Percentiles rank a stretch among this genome's conserved stretches.
Conservation (phyloP, 1,140 invertebrate species). For the Panagrolaimus sp. region DNA sequence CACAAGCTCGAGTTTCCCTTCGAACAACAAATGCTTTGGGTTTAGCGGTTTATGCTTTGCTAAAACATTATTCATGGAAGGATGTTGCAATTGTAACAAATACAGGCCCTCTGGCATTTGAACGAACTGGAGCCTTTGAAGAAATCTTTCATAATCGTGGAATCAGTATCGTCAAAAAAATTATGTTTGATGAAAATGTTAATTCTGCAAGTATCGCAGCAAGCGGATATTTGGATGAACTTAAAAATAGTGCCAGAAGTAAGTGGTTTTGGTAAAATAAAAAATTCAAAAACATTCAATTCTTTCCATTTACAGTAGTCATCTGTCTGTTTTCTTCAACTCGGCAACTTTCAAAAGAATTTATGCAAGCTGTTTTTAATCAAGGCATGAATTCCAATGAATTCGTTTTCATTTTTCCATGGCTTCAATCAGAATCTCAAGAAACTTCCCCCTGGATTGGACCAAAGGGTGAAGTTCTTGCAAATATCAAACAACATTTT, state of each 20-base stretch:
- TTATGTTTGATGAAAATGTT: conserved; percentile 50
- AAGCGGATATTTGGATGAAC: conserved; percentile 45
- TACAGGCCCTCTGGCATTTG: conserved; percentile 29
- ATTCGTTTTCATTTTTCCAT: conserved; percentile 51
- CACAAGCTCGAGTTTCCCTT: conserved; percentile 48
- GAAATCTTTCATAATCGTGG: not conserved
- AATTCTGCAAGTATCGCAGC: conserved; percentile 43
- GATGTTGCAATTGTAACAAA: conserved; percentile 31
- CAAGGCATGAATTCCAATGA: conserved; percentile 47
- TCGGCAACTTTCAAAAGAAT: conserved; percentile 50
- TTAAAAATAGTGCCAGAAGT: conserved; percentile 45
- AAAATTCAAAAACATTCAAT: too few species aligned
- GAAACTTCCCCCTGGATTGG: conserved; percentile 52
- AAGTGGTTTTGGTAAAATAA: not conserved
- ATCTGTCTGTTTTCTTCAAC: conserved; percentile 51
- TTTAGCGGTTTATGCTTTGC: conserved; percentile 38
- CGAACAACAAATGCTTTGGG: conserved; percentile 52
- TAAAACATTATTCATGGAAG: conserved; percentile 49
- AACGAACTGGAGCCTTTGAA: conserved; percentile 31
- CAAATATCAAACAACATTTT: conserved; percentile 51
- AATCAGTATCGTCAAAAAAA: conserved; percentile 29
- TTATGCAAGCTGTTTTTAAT: conserved; percentile 45
- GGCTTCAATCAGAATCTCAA: conserved; percentile 54
- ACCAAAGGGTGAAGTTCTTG: conserved; percentile 47
- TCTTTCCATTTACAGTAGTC: conserved; percentile 42